phyloP scores from a whole-genome alignment of 2,888 invertebrate species.

The Sinohyriopsis cumingii region DNA sequence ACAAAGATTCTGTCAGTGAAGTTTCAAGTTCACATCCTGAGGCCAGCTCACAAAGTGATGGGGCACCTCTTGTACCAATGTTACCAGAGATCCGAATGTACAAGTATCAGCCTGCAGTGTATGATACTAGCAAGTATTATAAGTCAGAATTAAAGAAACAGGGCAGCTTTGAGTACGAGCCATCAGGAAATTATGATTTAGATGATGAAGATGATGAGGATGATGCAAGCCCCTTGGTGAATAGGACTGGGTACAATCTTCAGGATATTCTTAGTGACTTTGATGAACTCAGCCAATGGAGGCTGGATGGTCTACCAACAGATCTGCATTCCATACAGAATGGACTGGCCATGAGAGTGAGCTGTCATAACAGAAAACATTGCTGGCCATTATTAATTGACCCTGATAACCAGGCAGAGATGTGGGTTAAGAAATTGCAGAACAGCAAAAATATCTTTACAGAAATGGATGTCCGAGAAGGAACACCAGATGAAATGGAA shows the following conservation, averaged over 20 bases:
- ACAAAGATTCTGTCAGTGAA: slow-evolving; percentile 41
- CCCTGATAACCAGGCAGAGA: slow-evolving; percentile 68
- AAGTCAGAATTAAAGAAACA: slow-evolving; percentile 59
- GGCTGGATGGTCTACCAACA: slow-evolving; percentile 58
- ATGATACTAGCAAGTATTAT: slow-evolving; percentile 63
- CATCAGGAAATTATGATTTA: slow-evolving; percentile 39
- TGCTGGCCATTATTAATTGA: slow-evolving; percentile 70
- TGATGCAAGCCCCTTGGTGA: slow-evolving; percentile 54
- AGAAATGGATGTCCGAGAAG: slow-evolving; percentile 50
- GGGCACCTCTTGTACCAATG: slow-evolving; percentile 22
- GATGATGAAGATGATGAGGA: slow-evolving; percentile 59
- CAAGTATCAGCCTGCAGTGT: slow-evolving; percentile 59
- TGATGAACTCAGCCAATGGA: slow-evolving; percentile 68
- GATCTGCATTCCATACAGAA: slow-evolving; percentile 69
- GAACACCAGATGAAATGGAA: slow-evolving; percentile 40
- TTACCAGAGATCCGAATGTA: slow-evolving; percentile 54
- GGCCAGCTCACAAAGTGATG: slow-evolving; percentile 38
- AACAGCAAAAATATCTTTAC: slow-evolving; percentile 54
- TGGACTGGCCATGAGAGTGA: slow-evolving; percentile 64
- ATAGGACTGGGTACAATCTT: slow-evolving; percentile 57
- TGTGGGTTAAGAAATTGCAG: slow-evolving; percentile 66
- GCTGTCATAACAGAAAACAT: slow-evolving; percentile 60
- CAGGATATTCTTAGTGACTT: slow-evolving; percentile 63
- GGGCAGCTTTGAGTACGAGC: slow-evolving; percentile 57
- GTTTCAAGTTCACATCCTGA: slow-evolving; percentile 37